These are phyloP conservation scores for Lepisosteus oculatus DNA, from an alignment of 2,113 vertebrate genomes.

Conservation along the genomic window DNA sequence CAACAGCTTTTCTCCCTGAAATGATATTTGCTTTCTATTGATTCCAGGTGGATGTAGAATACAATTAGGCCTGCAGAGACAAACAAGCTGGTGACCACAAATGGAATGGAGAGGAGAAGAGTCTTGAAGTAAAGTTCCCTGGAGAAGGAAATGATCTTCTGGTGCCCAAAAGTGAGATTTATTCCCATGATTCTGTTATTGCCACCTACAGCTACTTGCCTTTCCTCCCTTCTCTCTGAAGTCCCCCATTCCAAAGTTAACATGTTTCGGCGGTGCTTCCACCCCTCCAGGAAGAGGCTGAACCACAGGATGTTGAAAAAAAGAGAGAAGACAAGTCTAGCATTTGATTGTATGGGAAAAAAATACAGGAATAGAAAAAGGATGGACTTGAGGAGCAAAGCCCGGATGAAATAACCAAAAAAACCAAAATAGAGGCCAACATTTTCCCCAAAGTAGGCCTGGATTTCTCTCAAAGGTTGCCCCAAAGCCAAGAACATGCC, in stretches of 20 bases:
- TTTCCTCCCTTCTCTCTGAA: not conserved
- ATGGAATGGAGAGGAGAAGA: slow-evolving; percentile 7
- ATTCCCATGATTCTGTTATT: too few species aligned
- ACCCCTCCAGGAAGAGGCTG: slow-evolving; percentile 8
- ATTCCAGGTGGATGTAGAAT: slow-evolving; percentile 10
- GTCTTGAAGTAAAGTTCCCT: slow-evolving; percentile 1
- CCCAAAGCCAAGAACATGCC: not conserved
- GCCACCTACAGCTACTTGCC: too few species aligned
- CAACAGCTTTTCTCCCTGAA: not conserved
- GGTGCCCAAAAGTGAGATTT: not conserved
- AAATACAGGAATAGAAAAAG: slow-evolving; percentile 7
- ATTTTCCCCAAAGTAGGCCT: slow-evolving; percentile 33
- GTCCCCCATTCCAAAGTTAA: slow-evolving; percentile 5
- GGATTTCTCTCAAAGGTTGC: slow-evolving; percentile 30
- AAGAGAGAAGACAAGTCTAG: not conserved
- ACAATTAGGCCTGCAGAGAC: slow-evolving; percentile 7
- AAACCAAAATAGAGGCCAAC: slow-evolving; percentile 37
- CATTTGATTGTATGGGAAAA: not conserved
- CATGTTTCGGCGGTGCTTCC: not conserved
- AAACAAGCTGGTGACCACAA: slow-evolving; percentile 8
- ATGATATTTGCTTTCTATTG: not conserved
- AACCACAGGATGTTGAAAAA: slow-evolving; percentile 20
- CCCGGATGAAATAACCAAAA: slow-evolving; percentile 24
- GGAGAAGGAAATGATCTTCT: not conserved
- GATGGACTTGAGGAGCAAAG: slow-evolving; percentile 23